Conservation (phyloP, 1,140 invertebrate genomes). For the Trissolcus basalis region DNA sequence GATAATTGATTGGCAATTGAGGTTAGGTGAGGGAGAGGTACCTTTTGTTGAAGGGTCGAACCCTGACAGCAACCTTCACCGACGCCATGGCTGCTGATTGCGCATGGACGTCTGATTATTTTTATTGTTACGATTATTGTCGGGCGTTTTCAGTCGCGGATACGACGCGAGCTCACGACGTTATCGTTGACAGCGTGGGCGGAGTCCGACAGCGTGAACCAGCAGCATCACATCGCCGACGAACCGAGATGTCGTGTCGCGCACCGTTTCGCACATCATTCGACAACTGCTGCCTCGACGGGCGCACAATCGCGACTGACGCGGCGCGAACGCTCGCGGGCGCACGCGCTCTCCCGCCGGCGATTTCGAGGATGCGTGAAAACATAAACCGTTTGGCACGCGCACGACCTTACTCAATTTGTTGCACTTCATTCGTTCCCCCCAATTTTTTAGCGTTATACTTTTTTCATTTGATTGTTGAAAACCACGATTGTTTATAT, state of each 20-base stretch:
- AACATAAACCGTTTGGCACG: too few relatives aligned
- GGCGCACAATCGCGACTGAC: conserved; percentile 45
- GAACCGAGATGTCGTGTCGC: conserved; percentile 37
- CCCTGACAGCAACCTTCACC: conserved; percentile 87
- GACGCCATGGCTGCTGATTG: conserved; percentile 80
- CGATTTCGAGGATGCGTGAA: too few relatives aligned
- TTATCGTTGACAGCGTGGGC: conserved; percentile 14
- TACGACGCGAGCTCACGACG: conserved; percentile 31
- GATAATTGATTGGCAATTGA: conserved; percentile 9
- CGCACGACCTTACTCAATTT: too few relatives aligned
- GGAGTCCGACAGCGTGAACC: conserved; percentile 4
- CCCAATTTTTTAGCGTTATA: too few relatives aligned
- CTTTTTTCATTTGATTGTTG: too few relatives aligned
- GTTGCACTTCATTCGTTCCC: too few relatives aligned
- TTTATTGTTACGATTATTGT: conserved; percentile 21
- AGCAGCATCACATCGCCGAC: conserved; percentile 21
- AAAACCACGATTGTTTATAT: too few relatives aligned
- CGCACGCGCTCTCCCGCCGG: background rate
- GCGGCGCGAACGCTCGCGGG: conserved; percentile 5
- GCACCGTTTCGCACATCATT: conserved; percentile 36
- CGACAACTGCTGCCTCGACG: conserved; percentile 16
- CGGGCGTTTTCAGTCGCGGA: conserved; percentile 5
- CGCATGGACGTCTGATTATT: conserved; percentile 56
- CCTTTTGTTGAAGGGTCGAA: conserved; percentile 89
- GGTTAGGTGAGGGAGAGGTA: conserved; percentile 67